Evolutionary conservation across 2,888 invertebrate species (phyloP).

Genomic region (Ceraclea dissimilis): DNA sequence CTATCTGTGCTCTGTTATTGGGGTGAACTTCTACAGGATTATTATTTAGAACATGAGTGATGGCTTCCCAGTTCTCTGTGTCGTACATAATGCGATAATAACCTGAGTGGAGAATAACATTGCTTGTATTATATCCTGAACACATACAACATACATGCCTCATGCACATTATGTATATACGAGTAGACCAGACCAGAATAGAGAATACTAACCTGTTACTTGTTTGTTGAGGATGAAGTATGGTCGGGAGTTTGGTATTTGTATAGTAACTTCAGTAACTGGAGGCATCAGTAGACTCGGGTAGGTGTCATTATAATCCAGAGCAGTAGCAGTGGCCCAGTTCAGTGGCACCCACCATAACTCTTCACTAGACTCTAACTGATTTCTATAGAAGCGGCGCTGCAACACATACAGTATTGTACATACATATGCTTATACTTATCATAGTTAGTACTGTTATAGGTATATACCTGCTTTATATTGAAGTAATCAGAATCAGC

Average conservation of each 20-base stretch:
- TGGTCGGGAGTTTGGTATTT: background rate
- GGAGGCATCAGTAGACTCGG: background rate
- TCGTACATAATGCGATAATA: conserved; percentile 70
- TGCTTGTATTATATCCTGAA: no score
- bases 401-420: no score
- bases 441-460: background rate
- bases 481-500: conserved; percentile 25
- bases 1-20: conserved; percentile 63
- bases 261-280: background rate
- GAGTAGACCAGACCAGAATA: background rate
- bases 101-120: no score
- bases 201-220: background rate
- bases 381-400: no score
- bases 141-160: no score
- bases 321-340: background rate
- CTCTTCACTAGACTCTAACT: background rate
- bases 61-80: conserved; percentile 53
- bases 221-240: background rate
- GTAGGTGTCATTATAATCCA: background rate
- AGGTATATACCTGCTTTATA: conserved; percentile 38
- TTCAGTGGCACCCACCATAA: background rate
- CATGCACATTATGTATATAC: no score
- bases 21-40: conserved; percentile 45
- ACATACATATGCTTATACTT: no score
- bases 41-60: conserved; percentile 40